Evolutionary conservation across 2,888 invertebrate species (phyloP).

Genomic region (Sinodicranocentrus sp.): DNA sequence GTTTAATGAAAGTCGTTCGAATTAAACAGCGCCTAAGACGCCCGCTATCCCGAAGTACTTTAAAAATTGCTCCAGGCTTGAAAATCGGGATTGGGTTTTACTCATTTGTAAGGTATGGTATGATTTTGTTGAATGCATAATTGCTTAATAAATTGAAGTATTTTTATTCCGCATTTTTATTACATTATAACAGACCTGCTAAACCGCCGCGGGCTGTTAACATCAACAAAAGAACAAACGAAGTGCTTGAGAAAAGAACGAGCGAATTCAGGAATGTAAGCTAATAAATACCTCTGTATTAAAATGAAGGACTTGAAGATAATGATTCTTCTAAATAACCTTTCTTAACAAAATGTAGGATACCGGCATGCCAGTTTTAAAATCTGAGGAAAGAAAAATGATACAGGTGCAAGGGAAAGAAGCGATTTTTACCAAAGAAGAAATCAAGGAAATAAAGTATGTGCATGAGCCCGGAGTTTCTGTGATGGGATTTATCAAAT

Average conservation of each 20-base stretch:
- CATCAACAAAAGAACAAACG: constrained; percentile 66
- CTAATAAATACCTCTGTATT: no score
- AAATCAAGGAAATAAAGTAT: constrained; percentile 66
- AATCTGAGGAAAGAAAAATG: constrained; percentile 70
- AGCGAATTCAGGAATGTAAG: constrained; percentile 70
- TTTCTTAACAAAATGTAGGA: constrained; percentile 61
- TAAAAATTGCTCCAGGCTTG: constrained; percentile 69
- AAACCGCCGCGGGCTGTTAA: constrained; percentile 48
- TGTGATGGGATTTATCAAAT: constrained; percentile 69
- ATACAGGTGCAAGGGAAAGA: constrained; percentile 63
- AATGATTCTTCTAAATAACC: no score
- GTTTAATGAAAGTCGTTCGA: constrained; percentile 68
- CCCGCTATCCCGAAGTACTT: constrained; percentile 61
- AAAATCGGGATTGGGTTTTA: constrained; percentile 74
- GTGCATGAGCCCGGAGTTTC: constrained; percentile 61
- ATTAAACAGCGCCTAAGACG: constrained; percentile 70
- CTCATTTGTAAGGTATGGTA: constrained; percentile 67
- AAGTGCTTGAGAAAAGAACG: constrained; percentile 52
- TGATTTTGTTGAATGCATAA: background rate
- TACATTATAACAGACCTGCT: constrained; percentile 51
- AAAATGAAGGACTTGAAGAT: no score
- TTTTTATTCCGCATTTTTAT: constrained; percentile 9
- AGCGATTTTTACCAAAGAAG: constrained; percentile 63
- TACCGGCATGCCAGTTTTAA: constrained; percentile 71
- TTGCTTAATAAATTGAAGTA: background rate